Evolutionary conservation across 1,140 invertebrate species (phyloP).

Genomic region (Pachypsylla venusta): DNA sequence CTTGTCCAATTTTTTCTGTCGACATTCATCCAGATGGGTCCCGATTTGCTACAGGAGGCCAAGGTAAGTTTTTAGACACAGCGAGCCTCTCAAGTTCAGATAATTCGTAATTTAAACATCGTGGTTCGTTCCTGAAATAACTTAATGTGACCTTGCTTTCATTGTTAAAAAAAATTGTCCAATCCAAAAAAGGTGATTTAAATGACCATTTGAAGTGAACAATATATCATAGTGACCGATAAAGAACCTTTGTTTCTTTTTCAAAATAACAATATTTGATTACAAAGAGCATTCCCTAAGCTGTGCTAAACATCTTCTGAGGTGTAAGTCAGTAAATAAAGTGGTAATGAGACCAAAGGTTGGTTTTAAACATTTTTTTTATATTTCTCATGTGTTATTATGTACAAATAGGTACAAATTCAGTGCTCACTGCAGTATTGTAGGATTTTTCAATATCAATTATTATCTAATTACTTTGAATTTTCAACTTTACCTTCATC

Average conservation of each 20-base stretch:
- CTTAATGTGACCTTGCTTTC: neutral
- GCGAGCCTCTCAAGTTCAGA: too few relatives aligned
- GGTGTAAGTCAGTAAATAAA: too few relatives aligned
- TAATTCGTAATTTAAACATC: constrained; percentile 9
- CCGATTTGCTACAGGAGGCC: constrained; percentile 83
- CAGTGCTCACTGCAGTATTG: too few relatives aligned
- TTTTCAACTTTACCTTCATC: neutral
- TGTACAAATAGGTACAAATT: too few relatives aligned
- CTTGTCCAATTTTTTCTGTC: constrained; percentile 76
- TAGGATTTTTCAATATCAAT: too few relatives aligned
- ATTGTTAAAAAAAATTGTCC: neutral
- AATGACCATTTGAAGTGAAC: constrained; percentile 9
- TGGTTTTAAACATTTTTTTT: too few relatives aligned
- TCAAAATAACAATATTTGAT: too few relatives aligned
- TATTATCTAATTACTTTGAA: too few relatives aligned
- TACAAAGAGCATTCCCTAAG: too few relatives aligned
- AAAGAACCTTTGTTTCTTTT: neutral
- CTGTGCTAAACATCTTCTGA: too few relatives aligned
- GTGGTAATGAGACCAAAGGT: too few relatives aligned
- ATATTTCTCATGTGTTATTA: too few relatives aligned
- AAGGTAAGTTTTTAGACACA: constrained; percentile 42
- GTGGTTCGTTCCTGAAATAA: constrained; percentile 2
- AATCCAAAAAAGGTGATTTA: neutral
- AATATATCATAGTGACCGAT: constrained; percentile 7
- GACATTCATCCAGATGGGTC: constrained; percentile 93